phyloP scores from a whole-genome alignment of 2,113 vertebrate species.

The Zosterops lateralis region DNA sequence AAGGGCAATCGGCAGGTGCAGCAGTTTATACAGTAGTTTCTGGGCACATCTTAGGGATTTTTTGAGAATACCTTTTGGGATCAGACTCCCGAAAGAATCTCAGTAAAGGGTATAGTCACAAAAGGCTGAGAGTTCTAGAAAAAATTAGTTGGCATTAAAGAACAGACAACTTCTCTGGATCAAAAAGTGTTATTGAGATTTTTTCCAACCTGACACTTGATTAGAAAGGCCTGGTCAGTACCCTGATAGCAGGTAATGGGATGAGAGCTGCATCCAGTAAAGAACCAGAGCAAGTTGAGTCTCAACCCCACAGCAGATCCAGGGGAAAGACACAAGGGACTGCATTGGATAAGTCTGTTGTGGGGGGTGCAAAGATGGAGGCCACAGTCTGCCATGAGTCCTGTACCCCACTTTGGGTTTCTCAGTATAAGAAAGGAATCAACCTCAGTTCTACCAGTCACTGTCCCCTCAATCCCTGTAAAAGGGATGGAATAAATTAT shows the following conservation, averaged over 20 bases:
- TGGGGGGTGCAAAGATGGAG: neutral
- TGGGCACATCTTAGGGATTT: neutral
- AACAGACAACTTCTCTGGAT: neutral
- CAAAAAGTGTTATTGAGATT: neutral
- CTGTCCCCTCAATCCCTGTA: neutral
- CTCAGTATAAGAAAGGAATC: neutral
- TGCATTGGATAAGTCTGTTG: neutral
- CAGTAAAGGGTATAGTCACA: neutral
- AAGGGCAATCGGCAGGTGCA: neutral
- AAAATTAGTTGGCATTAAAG: neutral
- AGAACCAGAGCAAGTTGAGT: neutral
- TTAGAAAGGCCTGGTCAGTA: neutral
- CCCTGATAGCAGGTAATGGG: neutral
- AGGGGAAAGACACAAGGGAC: neutral
- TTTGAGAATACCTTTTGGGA: neutral
- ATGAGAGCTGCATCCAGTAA: neutral
- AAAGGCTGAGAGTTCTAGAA: neutral
- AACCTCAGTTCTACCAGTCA: fast-evolving
- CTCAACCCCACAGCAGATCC: neutral
- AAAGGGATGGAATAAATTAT: neutral
- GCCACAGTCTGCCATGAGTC: neutral
- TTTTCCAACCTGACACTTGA: neutral
- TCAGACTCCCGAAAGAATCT: neutral
- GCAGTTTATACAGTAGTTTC: neutral
- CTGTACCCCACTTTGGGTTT: neutral